phyloP scores from a whole-genome alignment of 2,113 vertebrate species.

The Apodemus sylvaticus region DNA sequence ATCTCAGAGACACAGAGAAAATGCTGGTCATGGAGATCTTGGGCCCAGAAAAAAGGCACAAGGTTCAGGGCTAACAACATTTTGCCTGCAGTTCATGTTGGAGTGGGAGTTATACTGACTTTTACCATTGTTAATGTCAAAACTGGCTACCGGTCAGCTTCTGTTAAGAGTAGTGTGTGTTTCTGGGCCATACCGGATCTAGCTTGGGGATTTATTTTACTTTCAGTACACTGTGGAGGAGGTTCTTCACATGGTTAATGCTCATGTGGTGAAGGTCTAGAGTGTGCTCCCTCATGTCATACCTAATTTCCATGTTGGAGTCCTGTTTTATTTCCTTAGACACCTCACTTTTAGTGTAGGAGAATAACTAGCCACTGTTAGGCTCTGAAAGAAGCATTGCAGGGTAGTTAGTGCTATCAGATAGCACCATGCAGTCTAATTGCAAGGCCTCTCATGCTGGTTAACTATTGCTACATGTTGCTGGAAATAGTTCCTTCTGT shows the following conservation, averaged over 20 bases:
- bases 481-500: conserved; percentile 15
- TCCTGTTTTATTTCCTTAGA: not conserved
- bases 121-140: not conserved
- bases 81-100: not conserved
- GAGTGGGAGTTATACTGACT: not conserved
- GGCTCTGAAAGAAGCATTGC: not conserved
- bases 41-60: not conserved
- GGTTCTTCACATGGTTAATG: not conserved
- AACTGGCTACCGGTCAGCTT: not conserved
- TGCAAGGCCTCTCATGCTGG: not conserved
- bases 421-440: not conserved
- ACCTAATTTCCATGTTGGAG: not conserved
- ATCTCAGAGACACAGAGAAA: not conserved
- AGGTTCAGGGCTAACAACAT: not conserved
- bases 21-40: not conserved
- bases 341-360: not conserved
- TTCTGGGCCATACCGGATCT: not conserved
- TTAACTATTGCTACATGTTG: conserved; percentile 18
- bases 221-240: not conserved
- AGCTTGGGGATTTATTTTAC: not conserved
- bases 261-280: not conserved
- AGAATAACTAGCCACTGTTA: not conserved
- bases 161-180: not conserved
- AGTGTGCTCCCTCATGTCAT: not conserved
- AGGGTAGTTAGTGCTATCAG: not conserved